These are phyloP conservation scores for Boulengeromyrus knoepffleri DNA, from an alignment of 2,113 vertebrate genomes.

Conservation along the genomic window DNA sequence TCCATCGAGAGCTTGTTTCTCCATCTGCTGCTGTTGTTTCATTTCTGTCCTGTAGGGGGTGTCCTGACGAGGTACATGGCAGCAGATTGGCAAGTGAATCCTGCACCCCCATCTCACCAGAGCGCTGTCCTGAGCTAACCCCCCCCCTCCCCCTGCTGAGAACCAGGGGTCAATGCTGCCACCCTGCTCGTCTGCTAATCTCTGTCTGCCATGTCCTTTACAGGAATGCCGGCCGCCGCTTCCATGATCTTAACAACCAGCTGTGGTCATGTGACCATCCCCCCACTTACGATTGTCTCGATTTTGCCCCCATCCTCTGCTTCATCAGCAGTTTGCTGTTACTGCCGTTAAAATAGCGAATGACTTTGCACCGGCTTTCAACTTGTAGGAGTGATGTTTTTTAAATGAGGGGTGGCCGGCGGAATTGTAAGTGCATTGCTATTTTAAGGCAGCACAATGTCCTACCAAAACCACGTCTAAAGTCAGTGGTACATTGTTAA, in stretches of 20 bases:
- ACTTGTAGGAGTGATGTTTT: neutral
- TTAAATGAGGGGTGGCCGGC: too few relatives aligned
- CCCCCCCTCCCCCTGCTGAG: slow-evolving; percentile 37
- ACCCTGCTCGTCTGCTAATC: slow-evolving; percentile 67
- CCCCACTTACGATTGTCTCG: neutral
- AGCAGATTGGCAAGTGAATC: neutral
- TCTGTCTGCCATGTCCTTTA: slow-evolving; percentile 62
- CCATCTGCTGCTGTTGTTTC: neutral
- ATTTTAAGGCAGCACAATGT: too few relatives aligned
- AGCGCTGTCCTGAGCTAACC: slow-evolving; percentile 41
- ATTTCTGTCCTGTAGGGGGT: neutral
- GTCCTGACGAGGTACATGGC: neutral
- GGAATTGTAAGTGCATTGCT: too few relatives aligned
- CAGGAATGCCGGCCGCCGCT: slow-evolving; percentile 54
- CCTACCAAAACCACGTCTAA: too few relatives aligned
- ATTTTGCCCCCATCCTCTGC: neutral
- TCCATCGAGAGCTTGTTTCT: neutral
- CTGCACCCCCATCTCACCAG: slow-evolving; percentile 42
- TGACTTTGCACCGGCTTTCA: too few relatives aligned
- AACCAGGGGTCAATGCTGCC: slow-evolving; percentile 65
- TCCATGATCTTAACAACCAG: slow-evolving; percentile 57
- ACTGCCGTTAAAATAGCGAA: neutral
- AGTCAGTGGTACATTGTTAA: too few relatives aligned
- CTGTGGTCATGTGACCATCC: slow-evolving; percentile 10
- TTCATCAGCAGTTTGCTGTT: neutral